Percentiles rank a stretch among this genome's conserved stretches.
phyloP scores from a whole-genome alignment of 2,888 invertebrate genomes.

The Ennomos erosarius region DNA sequence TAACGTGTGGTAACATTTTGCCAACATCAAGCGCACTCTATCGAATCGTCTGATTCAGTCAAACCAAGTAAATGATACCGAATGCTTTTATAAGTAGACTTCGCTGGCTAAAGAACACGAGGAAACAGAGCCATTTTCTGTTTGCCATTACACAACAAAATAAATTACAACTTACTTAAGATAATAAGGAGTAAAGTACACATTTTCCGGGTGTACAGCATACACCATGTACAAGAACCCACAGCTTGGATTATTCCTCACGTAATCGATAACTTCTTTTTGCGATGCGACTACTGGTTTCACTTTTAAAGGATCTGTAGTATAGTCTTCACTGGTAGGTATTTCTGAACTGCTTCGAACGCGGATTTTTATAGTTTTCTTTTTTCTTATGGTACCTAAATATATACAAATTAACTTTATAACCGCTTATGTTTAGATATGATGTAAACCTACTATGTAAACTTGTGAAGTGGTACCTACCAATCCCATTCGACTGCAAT shows the following conservation, averaged over 20 bases:
- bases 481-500: no score
- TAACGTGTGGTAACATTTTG: no score
- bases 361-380: slow-evolving; percentile 55
- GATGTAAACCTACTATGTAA: no score
- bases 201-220: slow-evolving; percentile 89
- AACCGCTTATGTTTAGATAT: no score
- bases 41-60: no score
- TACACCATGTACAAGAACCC: slow-evolving; percentile 92
- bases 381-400: slow-evolving; percentile 54
- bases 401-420: slow-evolving; percentile 1
- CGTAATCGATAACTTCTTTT: slow-evolving; percentile 74
- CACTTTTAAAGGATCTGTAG: slow-evolving; percentile 68
- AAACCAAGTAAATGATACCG: no score
- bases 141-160: no score
- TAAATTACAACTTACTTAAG: slow-evolving; percentile 83
- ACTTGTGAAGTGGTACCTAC: no score
- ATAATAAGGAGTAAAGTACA: slow-evolving; percentile 91
- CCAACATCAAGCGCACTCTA: no score
- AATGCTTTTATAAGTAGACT: no score
- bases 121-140: no score
- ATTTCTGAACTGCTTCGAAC: slow-evolving; percentile 41
- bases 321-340: slow-evolving; percentile 35
- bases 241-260: slow-evolving; percentile 84
- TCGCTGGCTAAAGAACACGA: no score
- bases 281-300: slow-evolving; percentile 76